Percentiles rank a stretch among this genome's conserved stretches.
These are phyloP conservation scores for human (Homo sapiens) DNA, from an alignment of 2,113 vertebrate species.

Conservation along the genomic window GRCh38 chr5:22463001-22463500, in stretches of 20 bases:
- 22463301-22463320: background rate
- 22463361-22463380: background rate
- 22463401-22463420: background rate
- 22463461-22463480: background rate
- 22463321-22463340: background rate
- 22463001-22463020: background rate
- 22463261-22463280: background rate
- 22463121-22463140: background rate
- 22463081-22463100: background rate
- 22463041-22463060: background rate
- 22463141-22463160: background rate
- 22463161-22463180: constrained; percentile 7
- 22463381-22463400: background rate
- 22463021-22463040: background rate
- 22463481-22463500: background rate
- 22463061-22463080: background rate
- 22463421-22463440: background rate
- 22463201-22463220: background rate
- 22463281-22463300: background rate
- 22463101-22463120: background rate
- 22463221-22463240: background rate
- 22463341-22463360: background rate
- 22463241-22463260: background rate
- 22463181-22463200: background rate
- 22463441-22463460: background rate